Percentiles rank a stretch among this genome's conserved stretches.
These are phyloP conservation scores for Agrypnia vestita DNA, from an alignment of 1,140 invertebrate genomes.

Conservation along the genomic window DNA sequence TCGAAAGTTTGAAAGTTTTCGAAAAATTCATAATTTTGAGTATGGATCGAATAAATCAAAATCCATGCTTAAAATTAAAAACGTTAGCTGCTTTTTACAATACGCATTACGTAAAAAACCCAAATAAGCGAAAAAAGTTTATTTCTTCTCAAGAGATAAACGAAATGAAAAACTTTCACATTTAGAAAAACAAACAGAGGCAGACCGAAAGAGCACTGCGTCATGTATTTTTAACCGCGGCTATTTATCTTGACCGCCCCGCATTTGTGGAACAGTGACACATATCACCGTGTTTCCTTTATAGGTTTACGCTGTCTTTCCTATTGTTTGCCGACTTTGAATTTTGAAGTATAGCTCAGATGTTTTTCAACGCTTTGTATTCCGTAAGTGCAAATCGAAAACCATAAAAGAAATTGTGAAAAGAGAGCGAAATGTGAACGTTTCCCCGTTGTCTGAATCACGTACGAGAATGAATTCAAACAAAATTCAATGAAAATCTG, in stretches of 20 bases:
- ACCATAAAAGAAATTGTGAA: slow-evolving; percentile 31
- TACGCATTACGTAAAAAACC: not conserved
- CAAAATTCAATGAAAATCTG: not conserved
- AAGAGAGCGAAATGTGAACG: not conserved
- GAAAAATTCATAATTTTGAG: no score
- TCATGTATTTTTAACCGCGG: slow-evolving; percentile 55
- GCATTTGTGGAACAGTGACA: slow-evolving; percentile 8
- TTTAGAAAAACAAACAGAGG: slow-evolving; percentile 31
- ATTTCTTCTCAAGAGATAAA: not conserved
- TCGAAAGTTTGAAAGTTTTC: no score
- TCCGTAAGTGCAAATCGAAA: slow-evolving; percentile 38
- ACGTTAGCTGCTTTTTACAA: not conserved
- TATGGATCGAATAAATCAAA: no score
- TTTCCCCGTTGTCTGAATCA: not conserved
- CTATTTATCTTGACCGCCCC: slow-evolving; percentile 59
- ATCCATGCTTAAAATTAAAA: no score
- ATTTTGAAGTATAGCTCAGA: slow-evolving; percentile 25
- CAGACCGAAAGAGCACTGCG: slow-evolving; percentile 9
- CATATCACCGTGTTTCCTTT: slow-evolving; percentile 23
- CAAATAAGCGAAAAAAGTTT: slow-evolving; percentile 1
- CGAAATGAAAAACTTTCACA: slow-evolving; percentile 23
- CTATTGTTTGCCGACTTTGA: slow-evolving; percentile 38
- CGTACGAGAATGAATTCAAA: slow-evolving; percentile 26
- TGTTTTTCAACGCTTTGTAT: not conserved
- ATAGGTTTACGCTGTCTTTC: slow-evolving; percentile 15